Percentiles rank a stretch among this genome's conserved stretches.
These are phyloP conservation scores for Leptopilina drosophilae DNA, from an alignment of 2,888 invertebrate genomes.

Conservation along the genomic window DNA sequence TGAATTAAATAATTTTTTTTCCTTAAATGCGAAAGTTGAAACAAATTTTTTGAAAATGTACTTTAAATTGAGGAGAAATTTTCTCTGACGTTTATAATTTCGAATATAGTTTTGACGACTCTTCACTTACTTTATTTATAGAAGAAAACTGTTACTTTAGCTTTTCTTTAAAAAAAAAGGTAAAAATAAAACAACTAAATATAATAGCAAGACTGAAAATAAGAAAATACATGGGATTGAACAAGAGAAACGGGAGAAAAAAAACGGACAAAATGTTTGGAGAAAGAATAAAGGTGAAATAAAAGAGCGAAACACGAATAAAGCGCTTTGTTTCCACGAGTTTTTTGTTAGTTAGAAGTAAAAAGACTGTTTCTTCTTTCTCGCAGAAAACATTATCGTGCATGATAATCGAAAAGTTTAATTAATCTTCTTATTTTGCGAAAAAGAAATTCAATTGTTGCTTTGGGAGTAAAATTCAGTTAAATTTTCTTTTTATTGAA, in stretches of 20 bases:
- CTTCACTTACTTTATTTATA: too few relatives aligned
- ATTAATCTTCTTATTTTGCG: slow-evolving; percentile 15
- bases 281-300: slow-evolving; percentile 7
- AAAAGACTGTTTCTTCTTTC: background rate
- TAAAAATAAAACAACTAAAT: background rate
- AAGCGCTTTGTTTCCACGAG: slow-evolving; percentile 6
- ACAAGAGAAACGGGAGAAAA: background rate
- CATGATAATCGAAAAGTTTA: background rate
- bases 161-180: background rate
- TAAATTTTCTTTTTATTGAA: too few relatives aligned
- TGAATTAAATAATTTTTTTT: too few relatives aligned
- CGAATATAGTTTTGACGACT: too few relatives aligned
- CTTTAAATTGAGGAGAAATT: too few relatives aligned
- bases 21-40: too few relatives aligned
- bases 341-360: slow-evolving; percentile 4
- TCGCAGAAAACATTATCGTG: background rate
- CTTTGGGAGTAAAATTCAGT: background rate
- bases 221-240: background rate
- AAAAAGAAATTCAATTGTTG: background rate
- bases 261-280: background rate
- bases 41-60: too few relatives aligned
- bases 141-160: slow-evolving; percentile 3
- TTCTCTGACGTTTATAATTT: too few relatives aligned
- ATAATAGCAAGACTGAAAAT: background rate
- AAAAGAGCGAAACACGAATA: background rate